Evolutionary conservation across 2,797 vertebrate genomes (phyloP).

Genomic region (Periparus ater): DNA sequence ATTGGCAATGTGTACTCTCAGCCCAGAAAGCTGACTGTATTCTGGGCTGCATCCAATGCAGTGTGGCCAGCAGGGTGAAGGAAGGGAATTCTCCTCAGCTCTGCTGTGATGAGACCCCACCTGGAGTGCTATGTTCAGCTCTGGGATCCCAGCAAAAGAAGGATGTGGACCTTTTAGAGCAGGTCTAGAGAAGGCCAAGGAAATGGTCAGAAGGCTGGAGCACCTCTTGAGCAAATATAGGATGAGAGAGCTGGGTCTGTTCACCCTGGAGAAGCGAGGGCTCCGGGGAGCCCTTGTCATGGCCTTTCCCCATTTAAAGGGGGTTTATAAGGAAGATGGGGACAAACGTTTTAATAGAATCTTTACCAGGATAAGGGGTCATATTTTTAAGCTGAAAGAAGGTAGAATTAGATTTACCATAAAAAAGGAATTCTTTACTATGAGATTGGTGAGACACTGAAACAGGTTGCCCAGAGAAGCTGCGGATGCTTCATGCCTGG

Average conservation of each 20-base stretch:
- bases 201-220: not conserved
- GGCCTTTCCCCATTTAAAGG: not conserved
- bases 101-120: not conserved
- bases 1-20: not conserved
- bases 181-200: rapidly evolving
- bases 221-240: rapidly evolving
- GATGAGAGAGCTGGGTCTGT: not conserved
- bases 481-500: not conserved
- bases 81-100: not conserved
- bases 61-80: rapidly evolving
- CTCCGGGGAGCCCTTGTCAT: rapidly evolving
- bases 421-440: not conserved
- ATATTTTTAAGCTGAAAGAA: not conserved
- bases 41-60: not conserved
- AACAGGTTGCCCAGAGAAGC: not conserved
- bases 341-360: not conserved
- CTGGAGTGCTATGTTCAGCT: rapidly evolving
- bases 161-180: rapidly evolving
- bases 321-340: not conserved
- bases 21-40: not conserved
- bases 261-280: not conserved
- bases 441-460: not conserved
- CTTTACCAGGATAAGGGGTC: not conserved
- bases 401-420: not conserved
- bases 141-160: rapidly evolving